phyloP scores from a whole-genome alignment of 1,140 invertebrate species.

The Colletes gigas region DNA sequence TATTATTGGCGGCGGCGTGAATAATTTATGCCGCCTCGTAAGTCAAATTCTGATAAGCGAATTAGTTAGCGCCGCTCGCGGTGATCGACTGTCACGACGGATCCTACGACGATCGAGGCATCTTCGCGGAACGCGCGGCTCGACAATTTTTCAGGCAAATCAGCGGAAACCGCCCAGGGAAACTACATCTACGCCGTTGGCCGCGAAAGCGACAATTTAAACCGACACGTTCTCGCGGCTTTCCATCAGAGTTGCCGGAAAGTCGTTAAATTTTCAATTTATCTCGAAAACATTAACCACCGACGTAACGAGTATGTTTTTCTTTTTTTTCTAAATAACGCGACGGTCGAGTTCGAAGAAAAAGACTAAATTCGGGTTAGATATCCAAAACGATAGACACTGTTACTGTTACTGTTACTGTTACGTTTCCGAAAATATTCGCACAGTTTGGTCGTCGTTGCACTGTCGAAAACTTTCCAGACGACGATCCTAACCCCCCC shows the following conservation, averaged over 20 bases:
- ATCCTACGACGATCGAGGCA: too few species aligned
- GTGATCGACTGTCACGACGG: slow-evolving; percentile 4
- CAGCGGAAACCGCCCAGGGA: neutral
- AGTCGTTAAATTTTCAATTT: neutral
- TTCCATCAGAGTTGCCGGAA: neutral
- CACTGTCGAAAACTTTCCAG: neutral
- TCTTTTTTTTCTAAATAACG: too few species aligned
- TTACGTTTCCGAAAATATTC: neutral
- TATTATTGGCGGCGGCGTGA: neutral
- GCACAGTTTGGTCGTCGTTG: neutral
- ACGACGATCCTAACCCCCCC: too few species aligned
- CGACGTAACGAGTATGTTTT: neutral
- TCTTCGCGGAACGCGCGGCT: too few species aligned
- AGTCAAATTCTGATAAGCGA: slow-evolving; percentile 20
- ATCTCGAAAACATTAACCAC: neutral
- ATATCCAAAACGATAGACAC: too few species aligned
- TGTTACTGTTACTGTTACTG: too few species aligned
- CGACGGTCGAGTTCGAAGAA: neutral
- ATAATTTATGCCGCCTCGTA: neutral
- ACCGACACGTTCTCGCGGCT: neutral
- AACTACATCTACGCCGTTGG: neutral
- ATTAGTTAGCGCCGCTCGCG: neutral
- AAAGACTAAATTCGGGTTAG: too few species aligned
- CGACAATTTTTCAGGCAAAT: neutral
- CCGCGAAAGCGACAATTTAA: too few species aligned